These are phyloP conservation scores for Bettongia penicillata DNA, from an alignment of 2,113 vertebrate species.

Conservation along the genomic window DNA sequence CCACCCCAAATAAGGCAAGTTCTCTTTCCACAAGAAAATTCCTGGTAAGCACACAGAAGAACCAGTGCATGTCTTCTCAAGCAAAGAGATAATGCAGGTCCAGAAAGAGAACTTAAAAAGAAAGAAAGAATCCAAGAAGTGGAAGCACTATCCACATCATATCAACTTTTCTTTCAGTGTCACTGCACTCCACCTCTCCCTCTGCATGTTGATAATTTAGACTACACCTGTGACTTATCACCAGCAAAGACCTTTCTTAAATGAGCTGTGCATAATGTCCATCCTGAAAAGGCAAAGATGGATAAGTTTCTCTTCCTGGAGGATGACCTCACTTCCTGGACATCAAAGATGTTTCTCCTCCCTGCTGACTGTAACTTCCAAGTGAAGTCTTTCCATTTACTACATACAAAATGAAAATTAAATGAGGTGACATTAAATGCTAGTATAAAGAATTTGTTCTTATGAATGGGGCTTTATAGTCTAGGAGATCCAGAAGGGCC, in stretches of 20 bases:
- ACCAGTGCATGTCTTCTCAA: background rate
- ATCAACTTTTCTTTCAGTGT: background rate
- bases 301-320: background rate
- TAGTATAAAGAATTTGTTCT: background rate
- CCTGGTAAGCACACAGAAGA: background rate
- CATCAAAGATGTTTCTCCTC: background rate
- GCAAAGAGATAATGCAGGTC: background rate
- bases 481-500: background rate
- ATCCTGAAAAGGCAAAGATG: background rate
- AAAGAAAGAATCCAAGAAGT: background rate
- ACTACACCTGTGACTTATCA: background rate
- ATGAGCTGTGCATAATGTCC: background rate
- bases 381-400: background rate
- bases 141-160: background rate
- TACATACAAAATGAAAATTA: background rate
- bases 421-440: background rate
- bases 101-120: background rate
- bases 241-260: background rate
- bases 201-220: background rate
- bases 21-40: background rate
- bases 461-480: background rate
- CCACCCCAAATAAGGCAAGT: background rate
- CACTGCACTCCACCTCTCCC: background rate
- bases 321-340: background rate
- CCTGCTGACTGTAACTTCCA: background rate